Conservation (phyloP, 2,888 invertebrate genomes). For the Ochropacha duplaris region DNA sequence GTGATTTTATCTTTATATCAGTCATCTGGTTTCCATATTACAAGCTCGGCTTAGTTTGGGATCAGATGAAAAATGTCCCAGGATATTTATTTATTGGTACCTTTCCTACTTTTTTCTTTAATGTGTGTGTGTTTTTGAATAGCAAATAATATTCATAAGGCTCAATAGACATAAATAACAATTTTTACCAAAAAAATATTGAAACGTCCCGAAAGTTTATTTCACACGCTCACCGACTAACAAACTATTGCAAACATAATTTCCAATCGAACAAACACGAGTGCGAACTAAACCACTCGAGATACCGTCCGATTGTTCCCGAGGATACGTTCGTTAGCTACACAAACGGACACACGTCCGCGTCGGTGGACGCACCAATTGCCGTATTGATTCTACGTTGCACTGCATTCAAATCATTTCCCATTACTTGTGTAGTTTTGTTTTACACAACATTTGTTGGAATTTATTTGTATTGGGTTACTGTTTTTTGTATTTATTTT, state of each 20-base stretch:
- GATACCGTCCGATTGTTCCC: not conserved
- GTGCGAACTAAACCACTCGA: not conserved
- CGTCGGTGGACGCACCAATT: not conserved
- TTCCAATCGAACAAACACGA: not conserved
- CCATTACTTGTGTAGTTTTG: not conserved
- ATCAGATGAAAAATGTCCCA: too few species aligned
- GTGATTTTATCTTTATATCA: not conserved
- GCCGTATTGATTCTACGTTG: not conserved
- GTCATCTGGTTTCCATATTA: too few species aligned
- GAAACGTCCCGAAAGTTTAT: not conserved
- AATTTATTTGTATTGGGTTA: not conserved
- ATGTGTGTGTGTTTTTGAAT: too few species aligned
- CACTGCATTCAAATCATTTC: not conserved
- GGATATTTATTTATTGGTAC: too few species aligned
- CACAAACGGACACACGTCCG: conserved; percentile 3
- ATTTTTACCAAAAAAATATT: too few species aligned
- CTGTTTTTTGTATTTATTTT: not conserved
- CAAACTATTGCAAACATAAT: not conserved
- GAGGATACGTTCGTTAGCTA: conserved; percentile 5
- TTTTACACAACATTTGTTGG: not conserved
- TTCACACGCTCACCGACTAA: not conserved
- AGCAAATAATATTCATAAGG: too few species aligned
- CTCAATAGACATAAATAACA: too few species aligned
- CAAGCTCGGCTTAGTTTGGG: too few species aligned
- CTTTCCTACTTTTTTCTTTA: too few species aligned